Evolutionary conservation across 1,140 invertebrate genomes (phyloP).

Genomic region (Elymnias hypermnestra): DNA sequence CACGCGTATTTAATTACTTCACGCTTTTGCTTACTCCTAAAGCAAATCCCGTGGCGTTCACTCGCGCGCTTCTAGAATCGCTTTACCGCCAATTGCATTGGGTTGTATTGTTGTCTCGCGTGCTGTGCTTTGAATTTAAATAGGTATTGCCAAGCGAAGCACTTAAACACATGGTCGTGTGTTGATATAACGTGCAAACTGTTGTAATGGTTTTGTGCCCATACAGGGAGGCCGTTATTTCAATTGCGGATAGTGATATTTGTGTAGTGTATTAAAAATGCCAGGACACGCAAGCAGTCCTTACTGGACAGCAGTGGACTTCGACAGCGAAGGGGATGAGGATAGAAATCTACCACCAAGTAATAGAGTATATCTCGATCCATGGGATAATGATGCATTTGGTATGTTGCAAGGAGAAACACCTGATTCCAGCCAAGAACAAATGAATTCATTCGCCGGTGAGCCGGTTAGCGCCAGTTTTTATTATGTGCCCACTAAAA

Average conservation of each 20-base stretch:
- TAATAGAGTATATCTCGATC: conserved; percentile 80
- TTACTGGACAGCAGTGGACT: conserved; percentile 76
- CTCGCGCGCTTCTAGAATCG: conserved; percentile 35
- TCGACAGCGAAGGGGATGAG: conserved; percentile 75
- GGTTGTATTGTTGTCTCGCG: conserved; percentile 48
- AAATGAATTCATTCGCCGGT: conserved; percentile 64
- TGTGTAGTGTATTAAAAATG: conserved; percentile 40
- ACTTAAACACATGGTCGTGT: conserved; percentile 55
- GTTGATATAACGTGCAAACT: conserved; percentile 47
- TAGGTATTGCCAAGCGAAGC: conserved; percentile 40
- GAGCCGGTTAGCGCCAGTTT: conserved; percentile 76
- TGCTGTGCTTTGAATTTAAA: conserved; percentile 55
- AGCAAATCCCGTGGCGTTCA: conserved; percentile 36
- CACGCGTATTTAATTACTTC: conserved; percentile 1
- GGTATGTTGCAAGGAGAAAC: conserved; percentile 78
- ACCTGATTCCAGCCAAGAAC: conserved; percentile 67
- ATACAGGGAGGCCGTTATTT: conserved; percentile 34
- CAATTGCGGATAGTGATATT: conserved; percentile 29
- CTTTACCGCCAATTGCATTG: conserved; percentile 45
- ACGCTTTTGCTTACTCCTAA: conserved; percentile 36
- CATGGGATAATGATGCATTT: conserved; percentile 85
- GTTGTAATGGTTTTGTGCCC: conserved; percentile 49
- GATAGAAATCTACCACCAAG: conserved; percentile 42
- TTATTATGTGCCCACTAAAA: conserved; percentile 75
- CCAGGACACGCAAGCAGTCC: conserved; percentile 61